These are phyloP conservation scores for Gouania willdenowi DNA, from an alignment of 2,797 vertebrate genomes.

Conservation along the genomic window DNA sequence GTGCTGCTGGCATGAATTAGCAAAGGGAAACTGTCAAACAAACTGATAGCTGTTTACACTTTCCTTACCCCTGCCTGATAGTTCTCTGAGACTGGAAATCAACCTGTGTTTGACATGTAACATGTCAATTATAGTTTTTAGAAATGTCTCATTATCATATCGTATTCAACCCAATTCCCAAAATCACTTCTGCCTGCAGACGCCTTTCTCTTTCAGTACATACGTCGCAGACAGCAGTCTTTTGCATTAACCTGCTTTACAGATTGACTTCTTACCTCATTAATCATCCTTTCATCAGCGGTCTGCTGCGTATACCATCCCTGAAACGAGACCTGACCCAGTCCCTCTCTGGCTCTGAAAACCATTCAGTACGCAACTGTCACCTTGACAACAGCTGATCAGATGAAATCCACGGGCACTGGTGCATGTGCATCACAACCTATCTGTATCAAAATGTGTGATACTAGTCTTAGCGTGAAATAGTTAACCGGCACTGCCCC, in stretches of 20 bases:
- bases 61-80: too few relatives aligned
- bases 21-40: too few relatives aligned
- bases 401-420: constrained; percentile 3
- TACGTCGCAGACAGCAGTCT: neutral
- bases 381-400: constrained; percentile 10
- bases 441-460: constrained; percentile 17
- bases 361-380: neutral
- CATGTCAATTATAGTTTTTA: too few relatives aligned
- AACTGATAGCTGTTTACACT: too few relatives aligned
- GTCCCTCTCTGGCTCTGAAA: constrained; percentile 34
- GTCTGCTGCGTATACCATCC: constrained; percentile 40
- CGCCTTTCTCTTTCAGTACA: neutral
- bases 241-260: neutral
- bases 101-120: too few relatives aligned
- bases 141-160: too few relatives aligned
- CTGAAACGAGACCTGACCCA: constrained; percentile 52
- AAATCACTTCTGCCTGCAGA: neutral
- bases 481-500: constrained; percentile 11
- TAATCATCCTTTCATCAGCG: constrained; percentile 42
- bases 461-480: constrained; percentile 14
- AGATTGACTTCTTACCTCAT: constrained; percentile 58
- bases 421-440: neutral
- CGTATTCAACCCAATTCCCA: neutral
- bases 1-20: too few relatives aligned
- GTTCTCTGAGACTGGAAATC: too few relatives aligned